Evolutionary conservation across 2,888 invertebrate genomes (phyloP), one percentile per base, ranked within the genome.

Genomic region (Cantharis rustica): DNA sequence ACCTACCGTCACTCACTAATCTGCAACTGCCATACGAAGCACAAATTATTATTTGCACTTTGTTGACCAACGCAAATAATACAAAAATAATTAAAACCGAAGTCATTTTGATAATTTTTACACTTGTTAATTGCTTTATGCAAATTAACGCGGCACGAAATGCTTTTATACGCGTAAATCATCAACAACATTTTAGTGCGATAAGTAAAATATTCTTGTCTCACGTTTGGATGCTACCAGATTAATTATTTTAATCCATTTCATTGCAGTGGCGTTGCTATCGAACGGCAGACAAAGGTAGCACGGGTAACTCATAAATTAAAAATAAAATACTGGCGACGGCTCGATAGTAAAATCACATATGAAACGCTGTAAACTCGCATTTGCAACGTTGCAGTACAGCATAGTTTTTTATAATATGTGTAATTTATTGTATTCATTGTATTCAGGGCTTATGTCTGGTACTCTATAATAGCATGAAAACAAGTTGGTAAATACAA

Each of bases 11-110:
- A 31, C 13, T 16, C 16, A 76, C 15, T 16, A 71, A 61, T 73
- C 76, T 62, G 68, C 76, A 76, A 63, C 69, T 76, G 15, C 62
- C 63, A n/a, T 73, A 76, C 11, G 76, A 76, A 71, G 47, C 76
- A 1, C 68, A 66, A 63, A 15, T 7, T 63, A 13, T 47, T 17
- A 66, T 47, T 72, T 72, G 64, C 64, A 72, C 26, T 15, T 62
- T 23, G 64, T 63, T 72, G 27, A 17, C n/a, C n/a, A 47, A 1
- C 47, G n/a, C n/a, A 0, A 47, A 2, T n/a, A 47, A 47, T 47
- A n/a, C 47, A n/a, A 47, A n/a, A 47, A 47, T 47, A 47, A 47
- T 47, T 47, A 47, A 47, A 47, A 47, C 47, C n/a, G 47, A 47
- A 47, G n/a, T 47, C 47, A 47, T 47, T 47, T 47, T 47, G 47